Percentiles rank a stretch among this genome's conserved stretches.
Conservation (phyloP, 1,140 invertebrate genomes). For the Steinernema feltiae region DNA sequence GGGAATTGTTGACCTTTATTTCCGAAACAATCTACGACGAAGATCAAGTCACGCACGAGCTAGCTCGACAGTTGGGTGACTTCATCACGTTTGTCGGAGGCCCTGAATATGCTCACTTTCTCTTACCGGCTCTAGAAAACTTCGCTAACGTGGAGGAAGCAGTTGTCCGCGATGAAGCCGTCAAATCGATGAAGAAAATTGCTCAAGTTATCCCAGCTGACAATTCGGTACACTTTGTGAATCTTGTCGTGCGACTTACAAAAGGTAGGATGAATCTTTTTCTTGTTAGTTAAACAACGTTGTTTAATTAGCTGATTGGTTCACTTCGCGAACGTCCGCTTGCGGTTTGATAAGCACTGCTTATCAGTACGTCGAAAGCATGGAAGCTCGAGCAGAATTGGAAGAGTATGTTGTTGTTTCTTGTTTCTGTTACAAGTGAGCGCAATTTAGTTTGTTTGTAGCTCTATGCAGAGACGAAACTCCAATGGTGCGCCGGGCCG, state of each 20-base stretch:
- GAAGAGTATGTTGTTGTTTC: slow-evolving; percentile 61
- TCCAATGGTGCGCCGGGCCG: slow-evolving; percentile 93
- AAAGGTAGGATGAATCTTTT: too few species aligned
- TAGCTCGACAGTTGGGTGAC: slow-evolving; percentile 94
- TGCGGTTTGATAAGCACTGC: slow-evolving; percentile 83
- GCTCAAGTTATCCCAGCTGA: slow-evolving; percentile 79
- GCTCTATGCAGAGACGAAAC: slow-evolving; percentile 96
- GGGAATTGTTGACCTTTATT: slow-evolving; percentile 92
- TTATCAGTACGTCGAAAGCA: slow-evolving; percentile 65
- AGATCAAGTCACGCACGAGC: slow-evolving; percentile 90
- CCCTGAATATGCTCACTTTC: slow-evolving; percentile 84
- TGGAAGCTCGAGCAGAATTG: slow-evolving; percentile 63
- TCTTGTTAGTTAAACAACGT: too few species aligned
- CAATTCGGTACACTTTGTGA: slow-evolving; percentile 86
- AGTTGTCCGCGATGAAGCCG: slow-evolving; percentile 96
- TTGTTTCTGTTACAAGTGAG: slow-evolving; percentile 51
- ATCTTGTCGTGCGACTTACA: slow-evolving; percentile 79
- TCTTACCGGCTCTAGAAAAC: slow-evolving; percentile 89
- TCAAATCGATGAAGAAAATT: slow-evolving; percentile 84
- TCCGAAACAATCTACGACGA: slow-evolving; percentile 99
- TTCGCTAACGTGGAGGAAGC: slow-evolving; percentile 98
- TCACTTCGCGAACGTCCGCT: slow-evolving; percentile 89
- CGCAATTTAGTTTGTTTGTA: slow-evolving; percentile 80
- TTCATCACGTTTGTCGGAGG: slow-evolving; percentile 90
- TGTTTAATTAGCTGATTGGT: too few species aligned